Percentiles rank a stretch among this genome's conserved stretches.
Evolutionary conservation across 2,888 invertebrate genomes (phyloP).

Genomic region (Caenorhabditis panamensis): DNA sequence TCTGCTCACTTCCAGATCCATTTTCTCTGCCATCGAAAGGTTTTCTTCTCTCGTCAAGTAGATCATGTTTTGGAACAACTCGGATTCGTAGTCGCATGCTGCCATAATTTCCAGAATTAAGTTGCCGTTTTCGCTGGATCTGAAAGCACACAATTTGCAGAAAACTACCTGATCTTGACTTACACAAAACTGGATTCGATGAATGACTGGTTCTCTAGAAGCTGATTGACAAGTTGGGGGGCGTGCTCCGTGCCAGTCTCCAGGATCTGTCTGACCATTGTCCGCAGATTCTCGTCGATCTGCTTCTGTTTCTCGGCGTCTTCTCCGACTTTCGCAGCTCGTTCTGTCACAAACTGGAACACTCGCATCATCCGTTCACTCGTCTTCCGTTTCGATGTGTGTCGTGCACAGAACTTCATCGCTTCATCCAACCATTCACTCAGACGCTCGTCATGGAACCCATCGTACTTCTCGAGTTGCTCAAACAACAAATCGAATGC

Average conservation of each 20-base stretch:
- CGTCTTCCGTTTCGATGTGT: slow-evolving; percentile 38
- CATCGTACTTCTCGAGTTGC: slow-evolving; percentile 46
- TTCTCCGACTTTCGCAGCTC: slow-evolving; percentile 19
- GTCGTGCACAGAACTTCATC: slow-evolving; percentile 51
- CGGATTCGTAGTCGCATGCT: slow-evolving; percentile 55
- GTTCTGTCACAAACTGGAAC: slow-evolving; percentile 46
- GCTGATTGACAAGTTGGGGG: slow-evolving; percentile 30
- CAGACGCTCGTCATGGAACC: slow-evolving; percentile 27
- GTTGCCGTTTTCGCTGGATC: slow-evolving; percentile 51
- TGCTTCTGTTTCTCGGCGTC: slow-evolving; percentile 30
- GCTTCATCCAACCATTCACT: slow-evolving; percentile 61
- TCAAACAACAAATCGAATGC: slow-evolving; percentile 74
- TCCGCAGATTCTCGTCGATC: slow-evolving; percentile 37
- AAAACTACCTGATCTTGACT: slow-evolving; percentile 1
- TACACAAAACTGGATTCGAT: slow-evolving; percentile 28
- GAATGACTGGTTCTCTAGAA: slow-evolving; percentile 41
- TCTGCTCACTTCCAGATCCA: slow-evolving; percentile 19
- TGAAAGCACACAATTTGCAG: too few relatives aligned
- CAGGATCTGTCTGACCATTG: slow-evolving; percentile 49
- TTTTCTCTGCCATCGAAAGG: slow-evolving; percentile 1
- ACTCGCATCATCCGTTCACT: slow-evolving; percentile 66
- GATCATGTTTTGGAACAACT: slow-evolving; percentile 37
- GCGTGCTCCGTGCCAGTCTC: slow-evolving; percentile 55
- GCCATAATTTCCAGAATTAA: slow-evolving; percentile 51
- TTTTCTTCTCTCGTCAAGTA: slow-evolving; percentile 52